Conservation (phyloP, 2,113 vertebrate species). For the Anguilla japonica region DNA sequence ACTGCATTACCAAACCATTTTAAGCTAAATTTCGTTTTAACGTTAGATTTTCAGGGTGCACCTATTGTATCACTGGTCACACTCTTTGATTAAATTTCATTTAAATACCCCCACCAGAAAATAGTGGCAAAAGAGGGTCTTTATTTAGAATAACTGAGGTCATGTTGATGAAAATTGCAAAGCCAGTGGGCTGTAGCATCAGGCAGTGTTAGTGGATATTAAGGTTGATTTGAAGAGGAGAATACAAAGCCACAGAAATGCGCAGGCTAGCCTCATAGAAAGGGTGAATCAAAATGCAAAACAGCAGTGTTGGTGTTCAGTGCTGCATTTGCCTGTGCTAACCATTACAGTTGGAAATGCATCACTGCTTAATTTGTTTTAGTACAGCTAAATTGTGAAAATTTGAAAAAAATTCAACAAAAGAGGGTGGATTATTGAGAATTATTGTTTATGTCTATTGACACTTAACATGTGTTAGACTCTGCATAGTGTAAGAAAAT, state of each 20-base stretch:
- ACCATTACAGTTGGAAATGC: not conserved
- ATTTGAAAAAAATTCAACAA: no score
- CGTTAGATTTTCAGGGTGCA: slow-evolving; percentile 22
- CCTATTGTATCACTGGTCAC: slow-evolving; percentile 32
- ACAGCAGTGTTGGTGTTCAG: slow-evolving; percentile 17
- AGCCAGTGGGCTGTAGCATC: slow-evolving; percentile 76
- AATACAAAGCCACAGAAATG: slow-evolving; percentile 14
- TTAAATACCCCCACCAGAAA: slow-evolving; percentile 36
- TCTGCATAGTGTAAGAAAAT: no score
- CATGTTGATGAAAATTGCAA: slow-evolving; percentile 68
- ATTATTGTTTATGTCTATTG: no score
- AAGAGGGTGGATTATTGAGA: no score
- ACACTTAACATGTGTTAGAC: no score
- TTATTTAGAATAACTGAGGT: slow-evolving; percentile 57
- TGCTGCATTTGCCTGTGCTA: not conserved
- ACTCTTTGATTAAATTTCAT: slow-evolving; percentile 40
- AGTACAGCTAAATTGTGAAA: not conserved
- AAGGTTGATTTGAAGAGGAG: slow-evolving; percentile 34
- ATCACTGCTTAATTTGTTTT: not conserved
- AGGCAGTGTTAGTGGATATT: slow-evolving; percentile 39
- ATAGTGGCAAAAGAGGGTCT: slow-evolving; percentile 56
- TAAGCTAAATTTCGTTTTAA: slow-evolving; percentile 9
- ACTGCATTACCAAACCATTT: not conserved
- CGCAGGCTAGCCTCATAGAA: not conserved
- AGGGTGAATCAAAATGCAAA: slow-evolving; percentile 36